phyloP scores from a whole-genome alignment of 2,888 invertebrate species.

The Lacanobia oleracea region DNA sequence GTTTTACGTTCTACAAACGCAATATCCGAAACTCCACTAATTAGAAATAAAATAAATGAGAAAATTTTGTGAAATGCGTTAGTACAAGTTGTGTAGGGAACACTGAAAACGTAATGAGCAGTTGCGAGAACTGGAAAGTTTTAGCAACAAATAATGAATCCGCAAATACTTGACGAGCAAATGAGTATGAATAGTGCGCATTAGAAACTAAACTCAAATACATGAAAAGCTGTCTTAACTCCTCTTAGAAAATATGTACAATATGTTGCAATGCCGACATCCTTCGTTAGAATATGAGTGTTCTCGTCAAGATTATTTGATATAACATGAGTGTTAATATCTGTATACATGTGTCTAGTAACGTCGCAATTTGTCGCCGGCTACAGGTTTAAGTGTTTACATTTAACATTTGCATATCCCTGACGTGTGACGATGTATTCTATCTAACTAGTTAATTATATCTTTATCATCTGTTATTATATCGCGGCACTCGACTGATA shows the following conservation, averaged over 20 bases:
- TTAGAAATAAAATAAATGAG: neutral
- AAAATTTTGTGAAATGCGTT: constrained; percentile 1
- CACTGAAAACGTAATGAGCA: constrained; percentile 25
- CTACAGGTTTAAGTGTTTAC: constrained; percentile 45
- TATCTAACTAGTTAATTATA: constrained; percentile 31
- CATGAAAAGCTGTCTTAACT: constrained; percentile 26
- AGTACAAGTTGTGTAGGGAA: neutral
- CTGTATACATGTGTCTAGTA: constrained; percentile 35
- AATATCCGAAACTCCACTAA: constrained; percentile 1
- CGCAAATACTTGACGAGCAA: constrained; percentile 40
- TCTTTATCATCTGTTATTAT: constrained; percentile 24
- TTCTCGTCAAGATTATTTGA: constrained; percentile 49
- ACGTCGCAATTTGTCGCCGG: constrained; percentile 42
- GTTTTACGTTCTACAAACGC: neutral
- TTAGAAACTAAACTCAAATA: constrained; percentile 48
- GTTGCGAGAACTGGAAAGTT: constrained; percentile 27
- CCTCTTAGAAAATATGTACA: constrained; percentile 44
- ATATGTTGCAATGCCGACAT: constrained; percentile 24
- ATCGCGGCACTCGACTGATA: constrained; percentile 26
- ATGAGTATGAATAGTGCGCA: constrained; percentile 32
- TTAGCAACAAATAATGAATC: constrained; percentile 38
- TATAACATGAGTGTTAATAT: constrained; percentile 51
- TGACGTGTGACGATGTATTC: constrained; percentile 22
- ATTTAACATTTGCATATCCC: constrained; percentile 46
- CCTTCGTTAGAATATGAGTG: constrained; percentile 34